Base-by-base conservation (phyloP, 2,888 invertebrate genomes). In the Stenurella melanura region DNA sequence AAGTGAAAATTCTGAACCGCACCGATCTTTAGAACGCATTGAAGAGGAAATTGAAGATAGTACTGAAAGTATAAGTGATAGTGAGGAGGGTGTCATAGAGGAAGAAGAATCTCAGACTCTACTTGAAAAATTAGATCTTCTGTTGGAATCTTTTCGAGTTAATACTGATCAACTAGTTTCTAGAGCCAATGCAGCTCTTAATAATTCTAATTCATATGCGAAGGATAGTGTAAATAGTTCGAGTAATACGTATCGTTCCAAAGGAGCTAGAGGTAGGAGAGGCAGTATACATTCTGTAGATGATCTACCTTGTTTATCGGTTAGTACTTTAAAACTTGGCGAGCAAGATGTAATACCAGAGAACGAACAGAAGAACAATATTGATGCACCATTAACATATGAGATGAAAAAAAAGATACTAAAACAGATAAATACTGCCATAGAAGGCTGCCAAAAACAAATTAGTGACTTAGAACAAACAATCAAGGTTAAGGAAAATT, bases 121-220 rank as follows among this genome's bases (percentile, higher is more conserved):
- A 80, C 91, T 93, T 78, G 95, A 95, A 79, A 95, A 94, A 87
- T 89, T 96, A 18, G 94, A 94, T 78, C 92, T 93, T 78, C 92
- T 93, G 68, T 94, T 96, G 93, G 93, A 93, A 74, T 93, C 93
- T 84, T 94, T 96, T 85, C 92, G 92, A 83, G 90, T 91, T 58
- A 93, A 93, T 86, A 95, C 95, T 81, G 95, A 96, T 88, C 91
- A 91, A 79, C 87, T 94, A 26, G 92, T 93, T 83, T 90, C 91
- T 79, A 91, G 92, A 50, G 79, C 79, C 60, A 87, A 86, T 82
- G 77, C 74, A 60, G 74, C 74, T 21, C 79, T 83, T 34, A 78
- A 78, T 60, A 69, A 66, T 34, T 77, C 76, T 34, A 81, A 80
- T 71, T 81, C 83, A 68, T 79, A 75, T 42, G 75, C 83, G 67